Evolutionary conservation across 1,140 invertebrate species (phyloP), one percentile per base, ranked within the genome.

Genomic region (Drosophila ananassae): DNA sequence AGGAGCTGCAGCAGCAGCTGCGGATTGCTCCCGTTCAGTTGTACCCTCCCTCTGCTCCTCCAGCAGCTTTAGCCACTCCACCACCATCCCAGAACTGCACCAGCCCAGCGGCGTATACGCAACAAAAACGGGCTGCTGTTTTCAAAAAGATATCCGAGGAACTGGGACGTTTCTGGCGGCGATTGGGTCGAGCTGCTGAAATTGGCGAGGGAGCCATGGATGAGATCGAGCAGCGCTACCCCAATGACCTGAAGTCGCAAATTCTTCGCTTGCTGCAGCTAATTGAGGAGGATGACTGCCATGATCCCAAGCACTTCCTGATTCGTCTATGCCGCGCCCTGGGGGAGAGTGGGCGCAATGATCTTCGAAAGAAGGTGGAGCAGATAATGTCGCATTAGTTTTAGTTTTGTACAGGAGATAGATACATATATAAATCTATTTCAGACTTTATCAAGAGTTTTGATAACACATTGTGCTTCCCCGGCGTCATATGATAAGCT

Each of bases 161-260:
- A 61, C 60, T 94, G 21, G 94, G 93, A 5, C 91, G 82, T n/a
- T 85, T 90, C 47, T 94, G 94, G 94, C 92, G 92, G 68, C 83
- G 92, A n/a, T 79, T 94, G 21, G 92, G 92, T 0, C 90, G 94
- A 59, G 72, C 84, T 59, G 68, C 94, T 17, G 72, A 79, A 34
- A 73, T 94, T 22, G 79, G 73, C 25, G 93, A 94, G 85, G 89
- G 76, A 28, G 59, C 91, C 50, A 93, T 94, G 67, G 93, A 94
- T 62, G 76, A 77, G 5, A 91, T 94, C 2, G 90, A 93, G 63
- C 52, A 39, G 2, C 89, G 91, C n/a, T 83, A 72, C 61, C 79
- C 79, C 1, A 52, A 74, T 3, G 78, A 92, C 32, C 47, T 85
- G 0, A 82, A 74, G 30, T 87, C 79, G 2, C 85, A 79, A 39